Evolutionary conservation across 1,140 invertebrate genomes (phyloP).

Genomic region (Bombyx mandarina): DNA sequence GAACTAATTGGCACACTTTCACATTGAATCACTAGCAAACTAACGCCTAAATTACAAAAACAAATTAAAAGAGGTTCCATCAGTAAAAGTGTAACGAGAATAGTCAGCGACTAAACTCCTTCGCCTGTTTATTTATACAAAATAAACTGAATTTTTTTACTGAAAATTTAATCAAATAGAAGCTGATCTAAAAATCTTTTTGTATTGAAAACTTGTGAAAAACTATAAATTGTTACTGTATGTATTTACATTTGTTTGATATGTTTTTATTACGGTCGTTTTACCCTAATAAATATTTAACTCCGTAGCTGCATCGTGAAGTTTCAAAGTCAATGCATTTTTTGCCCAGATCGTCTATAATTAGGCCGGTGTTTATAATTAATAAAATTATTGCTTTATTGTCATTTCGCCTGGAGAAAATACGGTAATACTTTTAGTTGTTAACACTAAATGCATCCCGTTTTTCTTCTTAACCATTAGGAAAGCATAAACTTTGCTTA

Average conservation of each 20-base stretch:
- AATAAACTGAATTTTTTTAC: no score
- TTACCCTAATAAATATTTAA: not conserved
- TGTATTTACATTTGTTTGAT: conserved; percentile 36
- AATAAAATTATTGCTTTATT: not conserved
- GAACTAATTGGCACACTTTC: conserved; percentile 67
- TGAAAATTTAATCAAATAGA: no score
- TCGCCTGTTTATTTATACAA: no score
- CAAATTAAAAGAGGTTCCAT: conserved; percentile 47
- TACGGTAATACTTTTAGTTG: conserved; percentile 7
- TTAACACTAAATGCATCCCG: conserved; percentile 3
- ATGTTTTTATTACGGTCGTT: conserved; percentile 35
- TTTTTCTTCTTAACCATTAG: no score
- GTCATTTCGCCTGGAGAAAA: not conserved
- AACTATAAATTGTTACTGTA: conserved; percentile 1
- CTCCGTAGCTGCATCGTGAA: no score
- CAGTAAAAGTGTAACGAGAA: not conserved
- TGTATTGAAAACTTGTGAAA: conserved; percentile 9
- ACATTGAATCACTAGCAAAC: conserved; percentile 67
- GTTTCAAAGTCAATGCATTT: no score
- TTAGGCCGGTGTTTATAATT: no score
- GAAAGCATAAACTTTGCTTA: no score
- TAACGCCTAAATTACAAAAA: conserved; percentile 47
- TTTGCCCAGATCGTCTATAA: no score
- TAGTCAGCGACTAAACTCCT: no score
- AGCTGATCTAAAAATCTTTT: no score